Conservation (phyloP, 1,140 invertebrate genomes). For the Bombus consobrinus region DNA sequence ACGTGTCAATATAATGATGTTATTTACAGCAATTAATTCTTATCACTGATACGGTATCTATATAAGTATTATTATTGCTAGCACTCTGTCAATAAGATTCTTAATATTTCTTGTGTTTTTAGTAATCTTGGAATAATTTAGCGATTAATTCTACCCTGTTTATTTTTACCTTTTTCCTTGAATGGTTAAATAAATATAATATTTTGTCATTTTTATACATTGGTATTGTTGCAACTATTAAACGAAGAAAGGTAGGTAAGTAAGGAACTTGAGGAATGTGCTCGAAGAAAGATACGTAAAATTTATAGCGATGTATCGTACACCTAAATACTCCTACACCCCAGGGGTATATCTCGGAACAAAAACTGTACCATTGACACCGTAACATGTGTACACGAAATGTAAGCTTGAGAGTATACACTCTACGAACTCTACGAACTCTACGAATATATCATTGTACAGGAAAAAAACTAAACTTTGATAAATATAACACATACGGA, state of each 20-base stretch:
- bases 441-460: not conserved
- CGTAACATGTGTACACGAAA: not conserved
- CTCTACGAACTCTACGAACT: slow-evolving; percentile 4
- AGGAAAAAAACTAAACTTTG: not conserved
- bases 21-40: too few relatives aligned
- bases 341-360: not conserved
- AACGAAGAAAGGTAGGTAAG: too few relatives aligned
- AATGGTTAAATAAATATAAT: too few relatives aligned
- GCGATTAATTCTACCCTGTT: too few relatives aligned
- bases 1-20: too few relatives aligned
- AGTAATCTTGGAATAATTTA: not conserved
- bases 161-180: too few relatives aligned
- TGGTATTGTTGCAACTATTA: too few relatives aligned
- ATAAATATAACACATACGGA: not conserved
- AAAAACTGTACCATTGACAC: not conserved
- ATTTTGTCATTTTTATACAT: too few relatives aligned
- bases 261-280: not conserved
- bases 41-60: too few relatives aligned
- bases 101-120: not conserved
- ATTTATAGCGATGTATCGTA: not conserved
- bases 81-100: too few relatives aligned
- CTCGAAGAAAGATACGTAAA: too few relatives aligned
- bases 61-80: too few relatives aligned
- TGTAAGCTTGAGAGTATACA: not conserved
- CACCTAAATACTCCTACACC: not conserved